Percentiles rank a stretch among this genome's conserved stretches.
These are phyloP conservation scores for Peromyscus eremicus DNA, from an alignment of 2,797 vertebrate species.

Conservation along the genomic window DNA sequence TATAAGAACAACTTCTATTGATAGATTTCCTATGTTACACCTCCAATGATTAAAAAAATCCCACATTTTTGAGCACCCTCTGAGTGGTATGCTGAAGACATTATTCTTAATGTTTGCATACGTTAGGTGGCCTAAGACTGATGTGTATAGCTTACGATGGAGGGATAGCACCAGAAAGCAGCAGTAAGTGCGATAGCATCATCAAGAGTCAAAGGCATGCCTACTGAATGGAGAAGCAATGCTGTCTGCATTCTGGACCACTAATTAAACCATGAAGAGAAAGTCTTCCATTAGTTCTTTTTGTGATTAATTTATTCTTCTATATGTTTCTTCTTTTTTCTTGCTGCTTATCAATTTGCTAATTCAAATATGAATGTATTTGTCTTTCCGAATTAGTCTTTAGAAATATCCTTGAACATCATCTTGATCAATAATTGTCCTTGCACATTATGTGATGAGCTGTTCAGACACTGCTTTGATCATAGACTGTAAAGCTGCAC, in stretches of 20 bases:
- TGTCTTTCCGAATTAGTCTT: constrained; percentile 51
- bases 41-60: neutral
- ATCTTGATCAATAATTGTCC: neutral
- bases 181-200: neutral
- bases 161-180: neutral
- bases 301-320: neutral
- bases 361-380: neutral
- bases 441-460: neutral
- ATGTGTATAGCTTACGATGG: neutral
- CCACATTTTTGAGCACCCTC: neutral
- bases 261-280: neutral
- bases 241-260: neutral
- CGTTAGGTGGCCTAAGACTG: neutral
- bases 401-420: neutral
- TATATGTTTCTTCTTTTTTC: neutral
- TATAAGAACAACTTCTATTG: neutral
- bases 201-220: neutral
- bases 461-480: neutral
- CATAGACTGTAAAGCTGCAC: neutral
- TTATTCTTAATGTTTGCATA: neutral
- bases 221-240: neutral
- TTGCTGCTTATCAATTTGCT: neutral
- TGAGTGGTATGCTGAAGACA: neutral
- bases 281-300: neutral
- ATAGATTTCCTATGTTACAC: neutral